phyloP scores from a whole-genome alignment of 2,797 vertebrate species.

The Pangasius djambal region DNA sequence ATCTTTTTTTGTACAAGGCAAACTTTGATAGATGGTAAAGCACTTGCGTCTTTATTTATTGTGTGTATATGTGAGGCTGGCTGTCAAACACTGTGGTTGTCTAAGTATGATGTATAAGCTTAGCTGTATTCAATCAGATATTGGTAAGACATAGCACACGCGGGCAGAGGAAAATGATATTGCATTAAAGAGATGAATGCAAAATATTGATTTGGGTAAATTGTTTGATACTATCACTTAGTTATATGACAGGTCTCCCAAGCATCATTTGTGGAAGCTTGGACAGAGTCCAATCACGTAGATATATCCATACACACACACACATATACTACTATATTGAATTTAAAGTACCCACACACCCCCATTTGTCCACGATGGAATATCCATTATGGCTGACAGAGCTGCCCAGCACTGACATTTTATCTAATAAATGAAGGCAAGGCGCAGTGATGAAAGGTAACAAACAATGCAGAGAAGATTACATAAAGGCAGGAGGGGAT shows the following conservation, averaged over 20 bases:
- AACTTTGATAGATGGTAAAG: slow-evolving; percentile 26
- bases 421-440: slow-evolving; percentile 82
- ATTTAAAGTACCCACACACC: slow-evolving; percentile 72
- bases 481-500: slow-evolving; percentile 66
- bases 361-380: slow-evolving; percentile 72
- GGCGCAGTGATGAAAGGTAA: slow-evolving; percentile 70
- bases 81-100: slow-evolving; percentile 28
- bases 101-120: slow-evolving; percentile 50
- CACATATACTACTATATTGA: slow-evolving; percentile 70
- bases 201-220: slow-evolving; percentile 73
- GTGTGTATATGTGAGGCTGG: slow-evolving; percentile 27
- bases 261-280: slow-evolving; percentile 65
- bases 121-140: slow-evolving; percentile 55
- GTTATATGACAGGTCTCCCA: slow-evolving; percentile 60
- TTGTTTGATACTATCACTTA: slow-evolving; percentile 77
- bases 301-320: slow-evolving; percentile 49
- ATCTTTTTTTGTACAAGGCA: not conserved
- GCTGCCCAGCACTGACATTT: slow-evolving; percentile 78
- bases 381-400: slow-evolving; percentile 80
- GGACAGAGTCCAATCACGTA: slow-evolving; percentile 68
- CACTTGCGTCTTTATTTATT: slow-evolving; percentile 31
- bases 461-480: slow-evolving; percentile 73
- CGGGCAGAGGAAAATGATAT: slow-evolving; percentile 60
- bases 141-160: slow-evolving; percentile 60
- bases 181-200: slow-evolving; percentile 70